phyloP scores from a whole-genome alignment of 2,888 invertebrate species.

The Morpho achilles region DNA sequence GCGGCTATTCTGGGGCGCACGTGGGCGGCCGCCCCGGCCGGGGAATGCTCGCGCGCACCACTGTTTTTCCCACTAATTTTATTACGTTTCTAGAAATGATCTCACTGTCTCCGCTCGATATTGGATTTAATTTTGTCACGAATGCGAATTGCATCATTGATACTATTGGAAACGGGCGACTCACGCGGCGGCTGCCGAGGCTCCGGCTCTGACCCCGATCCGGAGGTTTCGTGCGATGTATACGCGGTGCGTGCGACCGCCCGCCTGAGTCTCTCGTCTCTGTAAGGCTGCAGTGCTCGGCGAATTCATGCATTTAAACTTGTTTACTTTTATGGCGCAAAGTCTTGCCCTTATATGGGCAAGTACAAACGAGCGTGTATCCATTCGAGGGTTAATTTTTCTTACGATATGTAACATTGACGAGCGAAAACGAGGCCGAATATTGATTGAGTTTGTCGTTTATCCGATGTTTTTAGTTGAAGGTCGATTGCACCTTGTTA shows the following conservation, averaged over 20 bases:
- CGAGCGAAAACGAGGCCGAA: slow-evolving; percentile 8
- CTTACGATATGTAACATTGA: slow-evolving; percentile 29
- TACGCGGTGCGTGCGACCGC: slow-evolving; percentile 33
- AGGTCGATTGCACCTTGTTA: not conserved
- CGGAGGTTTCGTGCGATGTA: slow-evolving; percentile 38
- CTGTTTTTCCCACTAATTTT: slow-evolving; percentile 46
- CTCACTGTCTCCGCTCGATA: slow-evolving; percentile 37
- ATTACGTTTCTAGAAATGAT: slow-evolving; percentile 40
- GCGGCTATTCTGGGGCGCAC: slow-evolving; percentile 66
- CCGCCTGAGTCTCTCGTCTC: slow-evolving; percentile 48
- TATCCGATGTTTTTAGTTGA: not conserved
- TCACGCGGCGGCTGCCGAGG: slow-evolving; percentile 24
- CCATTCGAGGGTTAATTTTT: slow-evolving; percentile 62
- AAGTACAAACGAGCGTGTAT: slow-evolving; percentile 49
- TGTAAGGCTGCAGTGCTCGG: slow-evolving; percentile 53
- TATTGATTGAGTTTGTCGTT: not conserved
- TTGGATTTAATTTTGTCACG: slow-evolving; percentile 25
- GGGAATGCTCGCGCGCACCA: slow-evolving; percentile 41
- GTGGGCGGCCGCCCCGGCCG: slow-evolving; percentile 40
- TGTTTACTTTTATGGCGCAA: slow-evolving; percentile 72
- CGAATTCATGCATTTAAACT: slow-evolving; percentile 65
- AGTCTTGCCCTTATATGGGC: slow-evolving; percentile 54
- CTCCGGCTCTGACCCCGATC: slow-evolving; percentile 34
- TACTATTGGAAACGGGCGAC: slow-evolving; percentile 34
- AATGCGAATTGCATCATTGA: slow-evolving; percentile 45